Evolutionary conservation across 2,888 invertebrate species (phyloP).

Genomic region (Eupithecia insigniata): DNA sequence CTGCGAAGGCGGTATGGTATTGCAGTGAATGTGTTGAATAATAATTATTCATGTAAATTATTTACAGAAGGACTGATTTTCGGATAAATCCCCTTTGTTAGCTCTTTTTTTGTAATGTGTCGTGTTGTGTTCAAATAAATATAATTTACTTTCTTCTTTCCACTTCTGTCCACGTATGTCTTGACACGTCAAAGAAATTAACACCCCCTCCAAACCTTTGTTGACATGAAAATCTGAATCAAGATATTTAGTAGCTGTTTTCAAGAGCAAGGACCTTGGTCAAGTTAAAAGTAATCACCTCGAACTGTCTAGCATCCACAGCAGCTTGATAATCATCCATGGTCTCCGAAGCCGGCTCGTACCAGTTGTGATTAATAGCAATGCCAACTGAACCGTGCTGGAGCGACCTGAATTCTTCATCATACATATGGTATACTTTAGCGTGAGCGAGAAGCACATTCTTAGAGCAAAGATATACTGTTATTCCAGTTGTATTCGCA

Average conservation of each 20-base stretch:
- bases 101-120: too few species aligned
- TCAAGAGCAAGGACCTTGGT: neutral
- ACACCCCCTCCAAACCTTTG: too few species aligned
- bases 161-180: too few species aligned
- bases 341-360: constrained; percentile 75
- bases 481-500: constrained; percentile 68
- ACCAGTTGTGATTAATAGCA: constrained; percentile 73
- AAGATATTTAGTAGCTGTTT: neutral
- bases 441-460: constrained; percentile 84
- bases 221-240: too few species aligned
- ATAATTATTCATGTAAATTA: too few species aligned
- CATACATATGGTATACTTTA: constrained; percentile 70
- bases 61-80: too few species aligned
- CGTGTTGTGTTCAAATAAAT: too few species aligned
- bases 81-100: too few species aligned
- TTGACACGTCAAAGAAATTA: too few species aligned
- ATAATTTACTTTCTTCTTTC: too few species aligned
- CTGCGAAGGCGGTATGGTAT: too few species aligned
- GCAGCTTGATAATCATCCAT: constrained; percentile 79
- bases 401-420: constrained; percentile 53
- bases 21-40: too few species aligned
- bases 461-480: constrained; percentile 83
- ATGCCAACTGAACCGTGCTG: constrained; percentile 66
- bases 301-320: constrained; percentile 79
- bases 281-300: constrained; percentile 79